These are phyloP conservation scores for Gouania willdenowi DNA, from an alignment of 2,797 vertebrate species.

Conservation along the genomic window DNA sequence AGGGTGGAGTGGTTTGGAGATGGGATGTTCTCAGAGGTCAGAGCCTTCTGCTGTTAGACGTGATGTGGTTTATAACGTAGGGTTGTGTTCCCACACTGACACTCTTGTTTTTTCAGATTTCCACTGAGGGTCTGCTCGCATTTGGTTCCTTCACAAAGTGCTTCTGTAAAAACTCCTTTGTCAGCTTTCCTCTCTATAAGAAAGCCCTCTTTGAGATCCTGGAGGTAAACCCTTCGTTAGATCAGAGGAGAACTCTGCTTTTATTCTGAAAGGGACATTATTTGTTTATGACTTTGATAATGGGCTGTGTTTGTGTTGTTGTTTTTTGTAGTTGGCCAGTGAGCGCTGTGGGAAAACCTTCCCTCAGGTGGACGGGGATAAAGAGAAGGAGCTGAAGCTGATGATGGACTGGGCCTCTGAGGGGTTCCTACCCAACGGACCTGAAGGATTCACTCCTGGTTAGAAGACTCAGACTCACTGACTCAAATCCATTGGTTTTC, in stretches of 20 bases:
- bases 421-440: constrained; percentile 73
- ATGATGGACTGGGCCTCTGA: constrained; percentile 77
- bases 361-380: constrained; percentile 15
- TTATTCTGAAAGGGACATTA: no score
- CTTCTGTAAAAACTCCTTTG: constrained; percentile 73
- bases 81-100: background rate
- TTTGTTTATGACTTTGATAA: no score
- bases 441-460: constrained; percentile 62
- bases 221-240: constrained; percentile 63
- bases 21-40: constrained; percentile 79
- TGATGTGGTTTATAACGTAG: no score
- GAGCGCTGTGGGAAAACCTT: constrained; percentile 73
- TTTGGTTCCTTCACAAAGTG: constrained; percentile 64
- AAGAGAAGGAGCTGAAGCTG: constrained; percentile 62
- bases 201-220: constrained; percentile 70
- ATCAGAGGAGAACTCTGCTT: no score
- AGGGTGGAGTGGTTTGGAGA: constrained; percentile 81
- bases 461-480: no score
- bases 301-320: no score
- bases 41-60: no score
- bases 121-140: constrained; percentile 43
- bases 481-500: no score
- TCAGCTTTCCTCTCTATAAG: constrained; percentile 68
- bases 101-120: constrained; percentile 55
- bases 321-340: constrained; percentile 62